Conservation (phyloP, 2,797 vertebrate species). For the Micromesistius poutassou region DNA sequence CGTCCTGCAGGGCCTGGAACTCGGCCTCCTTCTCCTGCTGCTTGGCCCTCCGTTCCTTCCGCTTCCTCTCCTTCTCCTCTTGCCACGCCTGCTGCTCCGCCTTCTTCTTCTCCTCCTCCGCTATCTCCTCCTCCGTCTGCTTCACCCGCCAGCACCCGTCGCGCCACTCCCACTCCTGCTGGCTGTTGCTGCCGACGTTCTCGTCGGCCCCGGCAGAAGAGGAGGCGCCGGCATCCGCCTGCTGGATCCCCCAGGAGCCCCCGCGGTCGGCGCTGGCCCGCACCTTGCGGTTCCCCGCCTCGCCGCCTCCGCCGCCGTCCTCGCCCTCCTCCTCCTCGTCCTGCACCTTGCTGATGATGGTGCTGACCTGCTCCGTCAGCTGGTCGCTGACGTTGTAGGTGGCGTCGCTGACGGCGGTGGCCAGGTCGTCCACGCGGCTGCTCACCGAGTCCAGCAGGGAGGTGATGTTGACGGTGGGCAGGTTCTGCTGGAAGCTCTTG, state of each 20-base stretch:
- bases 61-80: slow-evolving; percentile 57
- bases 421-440: slow-evolving; percentile 84
- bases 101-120: slow-evolving; percentile 59
- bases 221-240: slow-evolving; percentile 18
- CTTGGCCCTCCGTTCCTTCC: slow-evolving; percentile 51
- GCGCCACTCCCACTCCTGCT: slow-evolving; percentile 72
- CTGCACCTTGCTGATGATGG: slow-evolving; percentile 82
- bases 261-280: neutral
- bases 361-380: slow-evolving; percentile 88
- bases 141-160: slow-evolving; percentile 71
- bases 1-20: neutral
- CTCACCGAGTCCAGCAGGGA: slow-evolving; percentile 85
- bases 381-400: slow-evolving; percentile 86
- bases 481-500: slow-evolving; percentile 86
- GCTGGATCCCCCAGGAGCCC: slow-evolving; percentile 29
- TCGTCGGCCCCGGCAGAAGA: slow-evolving; percentile 24
- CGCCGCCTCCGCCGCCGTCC: slow-evolving; percentile 32
- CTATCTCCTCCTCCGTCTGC: slow-evolving; percentile 59
- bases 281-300: slow-evolving; percentile 49
- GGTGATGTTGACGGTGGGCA: slow-evolving; percentile 85
- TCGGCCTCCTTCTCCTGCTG: slow-evolving; percentile 53
- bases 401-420: slow-evolving; percentile 80
- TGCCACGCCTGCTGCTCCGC: slow-evolving; percentile 47
- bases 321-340: slow-evolving; percentile 61
- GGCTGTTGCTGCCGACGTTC: slow-evolving; percentile 21